These are phyloP conservation scores for Penaeus indicus DNA, from an alignment of 1,140 invertebrate species.

Conservation along the genomic window DNA sequence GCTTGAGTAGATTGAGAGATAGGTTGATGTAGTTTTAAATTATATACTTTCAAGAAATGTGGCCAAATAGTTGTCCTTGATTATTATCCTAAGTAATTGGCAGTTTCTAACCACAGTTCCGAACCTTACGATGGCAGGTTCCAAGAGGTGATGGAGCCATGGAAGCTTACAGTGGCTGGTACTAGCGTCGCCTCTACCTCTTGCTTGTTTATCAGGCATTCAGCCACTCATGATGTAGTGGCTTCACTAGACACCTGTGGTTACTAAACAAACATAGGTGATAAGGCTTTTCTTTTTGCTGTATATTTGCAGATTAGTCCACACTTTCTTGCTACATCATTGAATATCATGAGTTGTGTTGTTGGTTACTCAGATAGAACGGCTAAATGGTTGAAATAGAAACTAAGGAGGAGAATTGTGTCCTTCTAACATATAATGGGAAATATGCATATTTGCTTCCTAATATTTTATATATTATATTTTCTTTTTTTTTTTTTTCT, in stretches of 20 bases:
- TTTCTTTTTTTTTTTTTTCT: too few species aligned
- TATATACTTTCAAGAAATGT: constrained; percentile 31
- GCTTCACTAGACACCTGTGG: constrained; percentile 86
- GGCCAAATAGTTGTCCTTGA: constrained; percentile 27
- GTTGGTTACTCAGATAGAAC: too few species aligned
- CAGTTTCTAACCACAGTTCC: constrained; percentile 73
- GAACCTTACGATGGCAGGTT: constrained; percentile 85
- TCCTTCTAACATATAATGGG: too few species aligned
- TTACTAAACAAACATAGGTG: not conserved
- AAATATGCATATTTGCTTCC: too few species aligned
- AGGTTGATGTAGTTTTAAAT: constrained; percentile 33
- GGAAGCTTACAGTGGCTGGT: constrained; percentile 72
- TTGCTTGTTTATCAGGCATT: constrained; percentile 86
- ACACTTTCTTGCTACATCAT: too few species aligned
- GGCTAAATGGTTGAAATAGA: too few species aligned
- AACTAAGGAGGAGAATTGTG: too few species aligned
- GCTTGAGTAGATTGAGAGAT: too few species aligned
- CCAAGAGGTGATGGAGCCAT: constrained; percentile 55
- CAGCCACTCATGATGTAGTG: constrained; percentile 97
- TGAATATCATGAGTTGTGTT: too few species aligned
- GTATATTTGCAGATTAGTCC: not conserved
- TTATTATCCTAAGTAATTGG: not conserved
- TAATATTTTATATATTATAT: too few species aligned
- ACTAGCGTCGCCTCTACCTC: constrained; percentile 89
- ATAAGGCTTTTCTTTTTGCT: not conserved